Evolutionary conservation across 2,888 invertebrate species (phyloP).

Genomic region (Aricia artaxerxes): DNA sequence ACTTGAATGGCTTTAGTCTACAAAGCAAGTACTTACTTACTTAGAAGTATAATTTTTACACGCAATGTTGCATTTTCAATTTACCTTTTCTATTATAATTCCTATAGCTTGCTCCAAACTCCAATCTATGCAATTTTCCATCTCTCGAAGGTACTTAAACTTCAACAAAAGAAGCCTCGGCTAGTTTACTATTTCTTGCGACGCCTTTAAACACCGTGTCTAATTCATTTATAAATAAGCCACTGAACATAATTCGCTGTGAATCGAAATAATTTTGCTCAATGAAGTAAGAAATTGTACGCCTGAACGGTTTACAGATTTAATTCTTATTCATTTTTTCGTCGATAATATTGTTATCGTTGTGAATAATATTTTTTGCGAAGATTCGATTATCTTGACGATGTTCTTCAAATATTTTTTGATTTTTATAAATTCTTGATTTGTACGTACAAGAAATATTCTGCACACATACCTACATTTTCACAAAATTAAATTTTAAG

Average conservation of each 20-base stretch:
- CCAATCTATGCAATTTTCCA: not conserved
- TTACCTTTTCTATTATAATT: not conserved
- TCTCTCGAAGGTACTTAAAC: constrained; percentile 2
- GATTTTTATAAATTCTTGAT: not conserved
- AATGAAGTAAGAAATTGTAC: constrained; percentile 29
- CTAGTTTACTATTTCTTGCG: constrained; percentile 14
- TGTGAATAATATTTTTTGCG: not conserved
- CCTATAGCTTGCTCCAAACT: not conserved
- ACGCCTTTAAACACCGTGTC: constrained; percentile 45
- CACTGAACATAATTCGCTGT: constrained; percentile 38
- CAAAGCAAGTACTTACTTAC: not conserved
- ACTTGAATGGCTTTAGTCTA: not conserved
- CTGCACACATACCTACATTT: too few relatives aligned
- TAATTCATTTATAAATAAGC: constrained; percentile 63
- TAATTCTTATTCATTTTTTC: constrained; percentile 6
- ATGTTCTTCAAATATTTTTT: not conserved
- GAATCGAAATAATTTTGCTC: constrained; percentile 35
- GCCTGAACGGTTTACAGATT: constrained; percentile 13
- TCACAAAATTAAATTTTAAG: too few relatives aligned
- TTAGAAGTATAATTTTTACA: not conserved
- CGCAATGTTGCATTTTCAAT: not conserved
- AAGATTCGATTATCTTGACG: not conserved
- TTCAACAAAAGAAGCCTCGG: not conserved
- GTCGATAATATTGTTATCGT: not conserved
- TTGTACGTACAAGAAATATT: too few relatives aligned